These are phyloP conservation scores for Xestia sexstrigata DNA, from an alignment of 2,888 invertebrate genomes.

Conservation along the genomic window DNA sequence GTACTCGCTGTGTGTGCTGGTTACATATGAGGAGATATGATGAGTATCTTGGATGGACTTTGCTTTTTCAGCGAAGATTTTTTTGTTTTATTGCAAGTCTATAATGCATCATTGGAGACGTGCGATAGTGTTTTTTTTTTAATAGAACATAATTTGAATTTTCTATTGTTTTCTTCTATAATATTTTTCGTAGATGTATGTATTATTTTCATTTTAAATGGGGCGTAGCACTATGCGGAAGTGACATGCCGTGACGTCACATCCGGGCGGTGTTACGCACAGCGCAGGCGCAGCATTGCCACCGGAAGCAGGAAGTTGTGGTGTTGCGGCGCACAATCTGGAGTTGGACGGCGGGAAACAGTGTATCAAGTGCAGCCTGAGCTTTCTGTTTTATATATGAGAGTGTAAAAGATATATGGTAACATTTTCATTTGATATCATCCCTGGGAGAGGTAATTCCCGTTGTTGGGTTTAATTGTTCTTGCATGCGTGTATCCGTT, in stretches of 20 bases:
- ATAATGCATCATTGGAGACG: neutral
- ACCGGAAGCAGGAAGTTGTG: conserved; percentile 89
- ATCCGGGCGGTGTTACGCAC: conserved; percentile 71
- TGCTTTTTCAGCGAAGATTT: conserved; percentile 15
- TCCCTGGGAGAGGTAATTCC: conserved; percentile 66
- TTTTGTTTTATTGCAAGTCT: neutral
- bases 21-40: conserved; percentile 42
- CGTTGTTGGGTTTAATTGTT: conserved; percentile 72
- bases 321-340: conserved; percentile 89
- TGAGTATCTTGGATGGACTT: conserved; percentile 42
- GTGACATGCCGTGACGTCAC: conserved; percentile 81
- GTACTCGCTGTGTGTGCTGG: conserved; percentile 56
- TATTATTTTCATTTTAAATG: conserved; percentile 67
- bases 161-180: conserved; percentile 8
- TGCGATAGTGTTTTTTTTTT: neutral
- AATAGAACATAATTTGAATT: too few species aligned
- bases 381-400: conserved; percentile 86
- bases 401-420: conserved; percentile 84
- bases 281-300: conserved; percentile 85
- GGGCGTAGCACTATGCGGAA: conserved; percentile 72
- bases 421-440: conserved; percentile 78
- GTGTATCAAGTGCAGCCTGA: conserved; percentile 88
- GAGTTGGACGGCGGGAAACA: conserved; percentile 88
- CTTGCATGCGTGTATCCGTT: conserved; percentile 67
- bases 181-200: conserved; percentile 53